phyloP scores from a whole-genome alignment of 1,140 invertebrate genomes.

The Drosophila persimilis region DNA sequence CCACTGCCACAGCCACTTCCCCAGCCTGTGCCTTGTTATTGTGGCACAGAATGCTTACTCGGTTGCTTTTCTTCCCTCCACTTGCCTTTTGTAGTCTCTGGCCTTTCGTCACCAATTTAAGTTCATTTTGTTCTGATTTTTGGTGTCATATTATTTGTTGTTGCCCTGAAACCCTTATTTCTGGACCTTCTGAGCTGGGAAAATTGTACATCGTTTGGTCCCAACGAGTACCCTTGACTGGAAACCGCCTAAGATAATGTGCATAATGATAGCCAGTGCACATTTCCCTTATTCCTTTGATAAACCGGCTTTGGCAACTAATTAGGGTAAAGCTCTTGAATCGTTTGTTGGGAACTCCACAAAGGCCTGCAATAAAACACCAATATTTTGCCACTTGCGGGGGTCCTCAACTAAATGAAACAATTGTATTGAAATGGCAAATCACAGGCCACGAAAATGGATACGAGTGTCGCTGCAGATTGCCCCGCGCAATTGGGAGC shows the following conservation, averaged over 20 bases:
- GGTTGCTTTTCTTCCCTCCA: constrained; percentile 10
- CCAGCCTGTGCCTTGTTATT: constrained; percentile 31
- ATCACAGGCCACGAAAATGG: constrained; percentile 5
- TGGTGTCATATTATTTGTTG: constrained; percentile 29
- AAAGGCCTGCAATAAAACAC: background rate
- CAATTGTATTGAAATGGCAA: constrained; percentile 38
- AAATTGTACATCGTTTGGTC: background rate
- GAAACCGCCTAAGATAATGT: background rate
- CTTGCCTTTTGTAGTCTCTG: constrained; percentile 3
- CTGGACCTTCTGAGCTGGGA: background rate
- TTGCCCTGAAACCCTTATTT: background rate
- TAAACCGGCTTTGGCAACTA: too few species aligned
- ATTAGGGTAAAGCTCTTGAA: too few species aligned
- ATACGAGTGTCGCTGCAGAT: constrained; percentile 13
- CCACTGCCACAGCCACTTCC: constrained; percentile 2
- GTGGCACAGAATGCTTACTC: constrained; percentile 23
- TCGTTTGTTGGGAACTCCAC: constrained; percentile 3
- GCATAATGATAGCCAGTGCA: too few species aligned
- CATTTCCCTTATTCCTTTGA: too few species aligned
- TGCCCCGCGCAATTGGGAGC: constrained; percentile 28
- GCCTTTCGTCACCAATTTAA: constrained; percentile 55
- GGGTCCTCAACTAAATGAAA: constrained; percentile 43
- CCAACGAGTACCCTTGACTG: background rate
- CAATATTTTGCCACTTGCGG: constrained; percentile 43
- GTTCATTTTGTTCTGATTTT: constrained; percentile 28